These are phyloP conservation scores for Bubo bubo DNA, from an alignment of 2,113 vertebrate genomes.

Conservation along the genomic window DNA sequence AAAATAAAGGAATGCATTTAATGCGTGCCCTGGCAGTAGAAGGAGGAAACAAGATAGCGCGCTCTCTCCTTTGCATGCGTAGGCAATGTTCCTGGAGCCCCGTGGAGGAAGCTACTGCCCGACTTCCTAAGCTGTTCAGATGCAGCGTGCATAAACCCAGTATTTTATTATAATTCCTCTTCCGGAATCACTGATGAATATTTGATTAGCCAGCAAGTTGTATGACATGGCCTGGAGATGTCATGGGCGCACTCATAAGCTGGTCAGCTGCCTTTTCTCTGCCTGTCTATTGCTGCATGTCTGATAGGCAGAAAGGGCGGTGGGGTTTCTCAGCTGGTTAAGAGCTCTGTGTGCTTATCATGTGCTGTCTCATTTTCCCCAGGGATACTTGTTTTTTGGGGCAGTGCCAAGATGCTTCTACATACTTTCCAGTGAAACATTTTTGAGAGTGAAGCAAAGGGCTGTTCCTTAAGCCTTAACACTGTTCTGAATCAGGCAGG, in stretches of 20 bases:
- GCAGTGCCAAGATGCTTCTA: not conserved
- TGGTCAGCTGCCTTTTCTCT: not conserved
- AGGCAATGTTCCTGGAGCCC: not conserved
- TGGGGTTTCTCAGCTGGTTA: not conserved
- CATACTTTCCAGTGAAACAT: not conserved
- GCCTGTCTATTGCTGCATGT: not conserved
- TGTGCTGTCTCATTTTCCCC: not conserved
- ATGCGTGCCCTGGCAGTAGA: not conserved
- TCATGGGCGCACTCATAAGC: not conserved
- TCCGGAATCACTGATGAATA: not conserved
- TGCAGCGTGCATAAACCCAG: rapidly evolving
- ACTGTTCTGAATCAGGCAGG: not conserved
- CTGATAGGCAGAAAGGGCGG: not conserved
- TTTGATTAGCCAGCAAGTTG: not conserved
- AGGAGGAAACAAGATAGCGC: not conserved
- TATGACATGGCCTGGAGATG: not conserved
- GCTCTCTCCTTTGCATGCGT: not conserved
- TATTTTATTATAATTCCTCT: not conserved
- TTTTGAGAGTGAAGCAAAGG: not conserved
- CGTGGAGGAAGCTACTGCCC: not conserved
- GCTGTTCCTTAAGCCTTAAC: not conserved
- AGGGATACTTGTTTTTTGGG: not conserved
- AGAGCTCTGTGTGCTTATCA: not conserved
- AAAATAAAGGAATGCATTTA: not conserved
- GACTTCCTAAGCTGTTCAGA: not conserved